Evolutionary conservation across 2,888 invertebrate genomes (phyloP), one percentile per base, ranked within the genome.

Genomic region (Xestia sexstrigata): DNA sequence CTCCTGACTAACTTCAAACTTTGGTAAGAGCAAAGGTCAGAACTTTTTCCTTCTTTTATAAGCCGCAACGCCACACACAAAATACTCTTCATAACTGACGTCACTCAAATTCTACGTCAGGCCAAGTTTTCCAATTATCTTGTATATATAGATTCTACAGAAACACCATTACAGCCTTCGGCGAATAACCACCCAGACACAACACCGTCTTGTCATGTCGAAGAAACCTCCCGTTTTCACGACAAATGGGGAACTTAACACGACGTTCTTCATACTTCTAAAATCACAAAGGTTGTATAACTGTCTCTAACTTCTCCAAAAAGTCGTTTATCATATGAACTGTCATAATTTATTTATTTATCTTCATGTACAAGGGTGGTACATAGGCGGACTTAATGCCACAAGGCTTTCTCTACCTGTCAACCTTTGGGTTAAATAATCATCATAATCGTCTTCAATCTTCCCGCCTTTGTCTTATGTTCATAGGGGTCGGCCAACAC

Each of bases 261-360:
- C 20, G 8, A 20, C 20, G 49, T 49, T 23, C 49, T 8, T 23
- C 49, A 23, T 49, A 49, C 23, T 49, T 49, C 23, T 23, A 8
- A 8, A n/a, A 49, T 2, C 49, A 23, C 7, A 49, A 23, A 49
- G 23, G 23, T 49, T 49, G 8, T 20, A 8, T 49, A 49, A 52
- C n/a, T 9, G 30, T 20, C 73, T 72, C 15, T 3, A 15, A 74
- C 9, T n/a, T 72, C 7, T 71, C 5, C 2, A 30, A 71, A 73
- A 35, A 11, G 2, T 20, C 39, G n/a, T 49, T 49, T 23, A 26
- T 39, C 39, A 52, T 9, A 23, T 11, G 23, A 26, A 73, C 30
- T 26, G 26, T 17, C 15, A 49, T 20, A 17, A 20, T n/a, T n/a
- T n/a, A n/a, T n/a, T n/a, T n/a, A n/a, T n/a, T n/a, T n/a, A n/a